Conservation (phyloP, 1,140 invertebrate species). For the Pseudomyrmex sp. region DNA sequence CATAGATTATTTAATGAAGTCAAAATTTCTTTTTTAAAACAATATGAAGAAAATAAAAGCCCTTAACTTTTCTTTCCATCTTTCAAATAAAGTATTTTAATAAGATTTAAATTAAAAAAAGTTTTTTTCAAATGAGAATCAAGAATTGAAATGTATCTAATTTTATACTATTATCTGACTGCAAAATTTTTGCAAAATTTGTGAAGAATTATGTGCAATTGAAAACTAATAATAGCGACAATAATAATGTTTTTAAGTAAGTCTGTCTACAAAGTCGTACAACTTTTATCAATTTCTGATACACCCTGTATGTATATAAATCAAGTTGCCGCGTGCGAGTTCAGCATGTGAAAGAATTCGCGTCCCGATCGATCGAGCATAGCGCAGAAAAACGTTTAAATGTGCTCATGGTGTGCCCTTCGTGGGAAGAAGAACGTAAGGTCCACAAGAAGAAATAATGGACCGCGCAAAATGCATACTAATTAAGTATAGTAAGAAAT, state of each 20-base stretch:
- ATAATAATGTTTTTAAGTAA: neutral
- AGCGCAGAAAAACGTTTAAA: constrained; percentile 78
- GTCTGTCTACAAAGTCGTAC: no score
- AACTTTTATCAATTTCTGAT: neutral
- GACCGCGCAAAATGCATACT: constrained; percentile 54
- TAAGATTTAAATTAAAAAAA: neutral
- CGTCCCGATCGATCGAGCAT: constrained; percentile 75
- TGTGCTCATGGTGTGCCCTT: constrained; percentile 67
- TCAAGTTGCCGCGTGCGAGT: constrained; percentile 76
- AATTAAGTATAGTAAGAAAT: constrained; percentile 37
- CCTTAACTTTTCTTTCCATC: no score
- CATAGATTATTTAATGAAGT: neutral
- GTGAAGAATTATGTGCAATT: neutral
- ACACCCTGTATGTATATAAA: constrained; percentile 73
- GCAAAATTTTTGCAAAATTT: no score
- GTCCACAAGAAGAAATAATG: constrained; percentile 36
- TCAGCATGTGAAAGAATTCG: constrained; percentile 77
- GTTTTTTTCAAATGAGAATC: neutral
- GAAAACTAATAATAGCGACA: neutral
- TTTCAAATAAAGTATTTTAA: neutral
- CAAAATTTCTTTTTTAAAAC: no score
- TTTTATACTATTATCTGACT: neutral
- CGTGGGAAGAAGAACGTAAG: constrained; percentile 73
- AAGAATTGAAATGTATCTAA: neutral
- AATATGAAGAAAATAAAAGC: no score